phyloP scores from a whole-genome alignment of 2,113 vertebrate species.

The Entosphenus tridentatus region DNA sequence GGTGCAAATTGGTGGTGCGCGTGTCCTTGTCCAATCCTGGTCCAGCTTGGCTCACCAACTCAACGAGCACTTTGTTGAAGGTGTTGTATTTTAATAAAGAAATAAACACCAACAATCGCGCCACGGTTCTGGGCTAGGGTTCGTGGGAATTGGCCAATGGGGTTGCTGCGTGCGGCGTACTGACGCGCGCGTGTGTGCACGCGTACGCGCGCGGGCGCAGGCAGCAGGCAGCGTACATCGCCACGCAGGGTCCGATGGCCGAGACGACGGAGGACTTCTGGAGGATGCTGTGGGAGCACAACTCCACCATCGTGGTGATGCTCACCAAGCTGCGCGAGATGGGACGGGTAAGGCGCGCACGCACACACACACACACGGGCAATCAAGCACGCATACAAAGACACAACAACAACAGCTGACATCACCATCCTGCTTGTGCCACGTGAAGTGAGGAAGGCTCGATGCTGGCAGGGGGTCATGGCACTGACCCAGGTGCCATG shows the following conservation, averaged over 20 bases:
- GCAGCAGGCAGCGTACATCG: slow-evolving; percentile 92
- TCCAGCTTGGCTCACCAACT: no score
- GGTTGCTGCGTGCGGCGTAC: no score
- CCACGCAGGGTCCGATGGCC: slow-evolving; percentile 86
- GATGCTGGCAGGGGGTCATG: no score
- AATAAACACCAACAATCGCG: no score
- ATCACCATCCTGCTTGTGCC: no score
- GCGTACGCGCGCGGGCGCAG: slow-evolving; percentile 18
- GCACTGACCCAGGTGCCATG: no score
- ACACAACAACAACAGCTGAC: neutral
- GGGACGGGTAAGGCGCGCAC: slow-evolving; percentile 34
- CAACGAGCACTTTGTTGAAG: no score
- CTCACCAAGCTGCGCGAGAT: slow-evolving; percentile 96
- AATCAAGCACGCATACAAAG: neutral
- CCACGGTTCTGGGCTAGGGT: no score
- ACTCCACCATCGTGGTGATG: slow-evolving; percentile 98
- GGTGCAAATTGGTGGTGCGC: no score
- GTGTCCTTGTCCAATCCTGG: no score
- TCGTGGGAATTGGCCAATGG: neutral
- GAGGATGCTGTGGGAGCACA: slow-evolving; percentile 99
- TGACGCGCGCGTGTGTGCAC: neutral
- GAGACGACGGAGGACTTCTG: slow-evolving; percentile 99
- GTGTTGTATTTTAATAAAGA: no score
- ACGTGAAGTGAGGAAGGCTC: no score
- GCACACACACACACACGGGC: neutral